Evolutionary conservation across 2,797 vertebrate genomes (phyloP), one percentile per base, ranked within the genome.

Genomic region (Thalassophryne amazonica): DNA sequence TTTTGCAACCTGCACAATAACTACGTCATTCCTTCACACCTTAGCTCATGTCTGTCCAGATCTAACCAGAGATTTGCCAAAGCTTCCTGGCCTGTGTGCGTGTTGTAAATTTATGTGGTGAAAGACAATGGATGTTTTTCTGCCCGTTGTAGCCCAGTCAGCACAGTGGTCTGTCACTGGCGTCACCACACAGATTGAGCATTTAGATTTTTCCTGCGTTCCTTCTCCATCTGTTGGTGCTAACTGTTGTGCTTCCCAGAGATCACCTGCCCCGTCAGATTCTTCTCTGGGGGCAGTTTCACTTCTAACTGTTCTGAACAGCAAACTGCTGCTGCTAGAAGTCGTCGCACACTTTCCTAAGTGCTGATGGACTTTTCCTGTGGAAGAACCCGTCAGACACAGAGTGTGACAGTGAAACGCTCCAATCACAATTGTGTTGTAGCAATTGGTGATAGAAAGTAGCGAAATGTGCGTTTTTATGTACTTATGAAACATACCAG

Each of bases 21-120:
- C 60, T 37, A 40, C 51, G 73, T 79, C 27, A 69, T 76, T 79
- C 70, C 69, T 78, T 52, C 47, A 60, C 41, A 31, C 49, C 49
- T 60, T 54, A 22, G 42, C 69, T 75, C 47, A 41, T 14, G 29
- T 67, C 52, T 36, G 37, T 65, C 58, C 35, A 22, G 21, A 33
- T 68, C 23, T 33, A 58, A 54, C 73, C 64, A 40, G 8, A 75
- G 9, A 54, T 50, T 35, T 51, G 15, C 27, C 31, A 42, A 60
- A 18, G 29, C 34, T 35, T 21, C 12, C 34, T 19, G 11, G 18
- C 34, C 28, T 54, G 36, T 27, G 23, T 39, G 15, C 47, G 42
- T 36, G 14, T 34, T 39, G 39, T 62, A 51, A 29, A 40, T 25
- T 12, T 37, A 21, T 30, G 55, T 38, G n/a, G 14, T 12, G n/a